Conservation (phyloP, 2,797 vertebrate genomes). For the Rhinoraja longicauda region DNA sequence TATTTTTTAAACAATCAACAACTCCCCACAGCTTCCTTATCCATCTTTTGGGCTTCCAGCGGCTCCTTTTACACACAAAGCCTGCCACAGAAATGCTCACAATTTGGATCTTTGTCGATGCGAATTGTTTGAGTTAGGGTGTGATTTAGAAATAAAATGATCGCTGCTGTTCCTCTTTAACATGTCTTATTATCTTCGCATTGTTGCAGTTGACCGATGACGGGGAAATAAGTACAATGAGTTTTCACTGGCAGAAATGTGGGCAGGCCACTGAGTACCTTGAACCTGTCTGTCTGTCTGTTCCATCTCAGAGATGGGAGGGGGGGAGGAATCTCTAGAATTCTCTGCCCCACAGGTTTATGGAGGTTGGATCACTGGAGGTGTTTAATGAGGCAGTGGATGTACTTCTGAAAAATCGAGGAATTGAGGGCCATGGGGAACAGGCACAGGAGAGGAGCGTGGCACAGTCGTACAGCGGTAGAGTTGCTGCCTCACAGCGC, state of each 20-base stretch:
- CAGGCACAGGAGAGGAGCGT: too few relatives aligned
- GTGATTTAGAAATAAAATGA: background rate
- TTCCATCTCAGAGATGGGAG: background rate
- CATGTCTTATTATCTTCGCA: background rate
- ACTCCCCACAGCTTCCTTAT: background rate
- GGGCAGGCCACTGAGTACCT: background rate
- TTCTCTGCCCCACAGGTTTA: too few relatives aligned
- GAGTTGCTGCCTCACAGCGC: too few relatives aligned
- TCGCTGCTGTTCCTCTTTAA: background rate
- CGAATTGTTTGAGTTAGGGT: background rate
- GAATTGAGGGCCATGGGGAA: too few relatives aligned
- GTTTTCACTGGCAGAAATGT: background rate
- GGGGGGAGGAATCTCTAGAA: too few relatives aligned
- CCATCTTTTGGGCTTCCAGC: background rate
- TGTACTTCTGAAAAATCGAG: too few relatives aligned
- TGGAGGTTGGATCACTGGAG: too few relatives aligned
- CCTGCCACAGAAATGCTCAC: background rate
- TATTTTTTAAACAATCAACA: background rate
- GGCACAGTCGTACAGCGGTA: too few relatives aligned
- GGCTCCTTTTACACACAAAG: background rate
- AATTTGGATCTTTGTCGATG: background rate
- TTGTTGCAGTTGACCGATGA: too few relatives aligned
- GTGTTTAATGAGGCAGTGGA: too few relatives aligned
- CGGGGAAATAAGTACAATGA: background rate
- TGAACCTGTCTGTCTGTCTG: background rate